A percentile compares a stretch with the other conserved stretches of the same genome.
phyloP scores from a whole-genome alignment of 2,888 invertebrate species.

The Chirona hameri region DNA sequence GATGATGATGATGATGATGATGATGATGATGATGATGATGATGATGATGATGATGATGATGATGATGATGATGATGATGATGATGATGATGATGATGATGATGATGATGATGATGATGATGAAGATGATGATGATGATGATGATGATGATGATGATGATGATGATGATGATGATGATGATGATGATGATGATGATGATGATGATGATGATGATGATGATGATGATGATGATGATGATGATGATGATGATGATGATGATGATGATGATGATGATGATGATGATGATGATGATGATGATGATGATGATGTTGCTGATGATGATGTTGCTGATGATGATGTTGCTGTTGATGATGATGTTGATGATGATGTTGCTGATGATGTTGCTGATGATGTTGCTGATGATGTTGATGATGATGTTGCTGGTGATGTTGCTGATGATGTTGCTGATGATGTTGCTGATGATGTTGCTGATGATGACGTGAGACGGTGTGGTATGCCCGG shows the following conservation, averaged over 20 bases:
- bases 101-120: slow-evolving; percentile 26
- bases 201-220: slow-evolving; percentile 25
- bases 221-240: slow-evolving; percentile 25
- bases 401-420: too few relatives aligned
- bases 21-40: slow-evolving; percentile 12
- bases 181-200: slow-evolving; percentile 13
- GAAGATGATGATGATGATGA: slow-evolving; percentile 12
- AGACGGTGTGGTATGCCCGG: too few relatives aligned
- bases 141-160: slow-evolving; percentile 25
- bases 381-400: too few relatives aligned
- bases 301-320: too few relatives aligned
- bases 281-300: too few relatives aligned
- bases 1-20: slow-evolving; percentile 10
- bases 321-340: too few relatives aligned
- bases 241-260: slow-evolving; percentile 27
- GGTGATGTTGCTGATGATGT: too few relatives aligned
- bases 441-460: too few relatives aligned
- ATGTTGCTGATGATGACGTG: too few relatives aligned
- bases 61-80: slow-evolving; percentile 7
- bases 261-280: too few relatives aligned
- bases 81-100: slow-evolving; percentile 3
- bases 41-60: slow-evolving; percentile 29
- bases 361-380: too few relatives aligned
- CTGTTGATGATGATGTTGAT: too few relatives aligned
- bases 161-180: slow-evolving; percentile 7